A percentile compares a stretch with the other conserved stretches of the same genome.
phyloP scores from a whole-genome alignment of 2,797 vertebrate species.

The Tragopan temminckii region DNA sequence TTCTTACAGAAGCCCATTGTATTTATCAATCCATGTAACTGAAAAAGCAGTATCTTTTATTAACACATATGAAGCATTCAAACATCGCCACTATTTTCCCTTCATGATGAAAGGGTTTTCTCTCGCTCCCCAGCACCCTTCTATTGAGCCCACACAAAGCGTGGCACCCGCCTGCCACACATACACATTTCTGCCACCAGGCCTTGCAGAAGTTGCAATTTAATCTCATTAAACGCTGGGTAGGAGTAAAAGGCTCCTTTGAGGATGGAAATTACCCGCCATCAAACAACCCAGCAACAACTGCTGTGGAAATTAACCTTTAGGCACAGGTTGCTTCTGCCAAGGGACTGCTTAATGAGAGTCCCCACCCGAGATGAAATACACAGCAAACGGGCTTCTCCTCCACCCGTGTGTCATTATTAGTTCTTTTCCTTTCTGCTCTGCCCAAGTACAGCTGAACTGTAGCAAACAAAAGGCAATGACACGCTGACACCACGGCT shows the following conservation, averaged over 20 bases:
- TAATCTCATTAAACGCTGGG: conserved; percentile 68
- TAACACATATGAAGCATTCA: conserved; percentile 62
- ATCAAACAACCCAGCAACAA: conserved; percentile 68
- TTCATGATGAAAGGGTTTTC: conserved; percentile 67
- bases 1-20: conserved; percentile 54
- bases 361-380: conserved; percentile 68
- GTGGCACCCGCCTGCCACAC: conserved; percentile 58
- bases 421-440: conserved; percentile 34
- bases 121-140: conserved; percentile 32
- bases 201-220: conserved; percentile 56
- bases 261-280: conserved; percentile 51
- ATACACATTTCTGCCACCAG: conserved; percentile 36
- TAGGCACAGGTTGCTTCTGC: conserved; percentile 49
- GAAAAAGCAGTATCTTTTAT: conserved; percentile 65
- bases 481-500: conserved; percentile 23
- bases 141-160: conserved; percentile 65
- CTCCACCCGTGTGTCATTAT: conserved; percentile 37
- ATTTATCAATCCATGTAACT: conserved; percentile 58
- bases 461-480: conserved; percentile 73
- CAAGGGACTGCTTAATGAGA: conserved; percentile 50
- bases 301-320: conserved; percentile 61
- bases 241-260: conserved; percentile 60
- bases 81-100: conserved; percentile 38
- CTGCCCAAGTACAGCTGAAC: conserved; percentile 53
- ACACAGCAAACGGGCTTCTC: conserved; percentile 47